Evolutionary conservation across 2,113 vertebrate genomes (phyloP).

Genomic region (Rhineura floridana): DNA sequence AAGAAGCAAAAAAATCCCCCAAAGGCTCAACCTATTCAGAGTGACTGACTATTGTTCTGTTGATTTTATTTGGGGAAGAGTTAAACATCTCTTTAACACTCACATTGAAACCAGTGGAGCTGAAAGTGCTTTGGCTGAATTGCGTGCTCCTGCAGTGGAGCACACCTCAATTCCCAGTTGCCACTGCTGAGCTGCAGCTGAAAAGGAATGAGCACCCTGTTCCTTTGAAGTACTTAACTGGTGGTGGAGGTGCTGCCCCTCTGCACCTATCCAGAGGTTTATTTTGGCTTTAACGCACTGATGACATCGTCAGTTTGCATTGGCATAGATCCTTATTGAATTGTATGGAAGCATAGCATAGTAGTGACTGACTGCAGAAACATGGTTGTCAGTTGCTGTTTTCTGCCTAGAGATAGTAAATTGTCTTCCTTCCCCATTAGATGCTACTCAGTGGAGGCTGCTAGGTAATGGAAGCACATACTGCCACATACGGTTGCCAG

Average conservation of each 20-base stretch:
- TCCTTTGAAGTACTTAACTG: background rate
- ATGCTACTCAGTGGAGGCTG: background rate
- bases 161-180: background rate
- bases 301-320: background rate
- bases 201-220: background rate
- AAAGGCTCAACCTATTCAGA: background rate
- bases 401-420: background rate
- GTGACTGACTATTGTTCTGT: background rate
- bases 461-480: background rate
- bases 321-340: background rate
- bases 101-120: background rate
- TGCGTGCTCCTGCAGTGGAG: background rate
- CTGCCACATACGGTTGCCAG: too few relatives aligned
- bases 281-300: background rate
- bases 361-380: too few relatives aligned
- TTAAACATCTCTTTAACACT: background rate
- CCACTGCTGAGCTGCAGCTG: background rate
- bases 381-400: background rate
- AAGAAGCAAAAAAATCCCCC: background rate
- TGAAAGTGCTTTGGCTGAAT: background rate
- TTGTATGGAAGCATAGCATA: background rate
- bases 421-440: background rate
- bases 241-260: background rate
- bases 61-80: background rate
- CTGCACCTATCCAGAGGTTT: background rate